Conservation (phyloP, 2,797 vertebrate species). For the Epinephelus awoara region DNA sequence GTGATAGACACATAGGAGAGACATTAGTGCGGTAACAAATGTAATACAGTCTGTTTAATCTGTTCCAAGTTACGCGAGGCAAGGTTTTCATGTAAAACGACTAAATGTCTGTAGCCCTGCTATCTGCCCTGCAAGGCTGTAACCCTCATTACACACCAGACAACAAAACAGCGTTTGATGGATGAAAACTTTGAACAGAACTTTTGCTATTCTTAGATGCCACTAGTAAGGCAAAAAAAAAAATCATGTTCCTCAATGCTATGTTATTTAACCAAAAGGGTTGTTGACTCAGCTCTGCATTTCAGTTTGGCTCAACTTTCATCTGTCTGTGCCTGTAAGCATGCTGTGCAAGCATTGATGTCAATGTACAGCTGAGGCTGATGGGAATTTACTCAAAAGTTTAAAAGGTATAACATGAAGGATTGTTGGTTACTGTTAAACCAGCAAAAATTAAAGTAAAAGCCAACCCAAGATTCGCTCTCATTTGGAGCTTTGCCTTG, state of each 20-base stretch:
- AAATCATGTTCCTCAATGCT: not conserved
- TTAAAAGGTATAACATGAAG: no score
- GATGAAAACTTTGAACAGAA: not conserved
- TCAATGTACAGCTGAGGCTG: no score
- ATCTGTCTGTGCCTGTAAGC: no score
- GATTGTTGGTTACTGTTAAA: no score
- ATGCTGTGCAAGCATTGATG: no score
- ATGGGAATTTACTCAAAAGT: no score
- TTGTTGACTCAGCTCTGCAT: not conserved
- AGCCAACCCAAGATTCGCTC: no score
- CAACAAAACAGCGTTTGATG: not conserved
- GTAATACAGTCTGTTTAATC: not conserved
- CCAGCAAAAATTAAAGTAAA: no score
- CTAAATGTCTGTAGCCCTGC: not conserved
- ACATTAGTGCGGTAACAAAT: slow-evolving; percentile 24
- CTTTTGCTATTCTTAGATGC: not conserved
- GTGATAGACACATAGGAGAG: slow-evolving; percentile 34
- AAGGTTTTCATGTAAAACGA: slow-evolving; percentile 8
- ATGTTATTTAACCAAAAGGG: slow-evolving; percentile 1
- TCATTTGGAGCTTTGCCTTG: no score
- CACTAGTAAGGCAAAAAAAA: not conserved
- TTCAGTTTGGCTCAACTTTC: not conserved
- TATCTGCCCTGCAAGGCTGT: not conserved
- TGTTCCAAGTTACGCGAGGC: not conserved
- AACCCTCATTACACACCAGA: slow-evolving; percentile 1